These are phyloP conservation scores for Palythoa grandis DNA, from an alignment of 92 coral and sea anemone genomes.

Conservation along the genomic window DNA sequence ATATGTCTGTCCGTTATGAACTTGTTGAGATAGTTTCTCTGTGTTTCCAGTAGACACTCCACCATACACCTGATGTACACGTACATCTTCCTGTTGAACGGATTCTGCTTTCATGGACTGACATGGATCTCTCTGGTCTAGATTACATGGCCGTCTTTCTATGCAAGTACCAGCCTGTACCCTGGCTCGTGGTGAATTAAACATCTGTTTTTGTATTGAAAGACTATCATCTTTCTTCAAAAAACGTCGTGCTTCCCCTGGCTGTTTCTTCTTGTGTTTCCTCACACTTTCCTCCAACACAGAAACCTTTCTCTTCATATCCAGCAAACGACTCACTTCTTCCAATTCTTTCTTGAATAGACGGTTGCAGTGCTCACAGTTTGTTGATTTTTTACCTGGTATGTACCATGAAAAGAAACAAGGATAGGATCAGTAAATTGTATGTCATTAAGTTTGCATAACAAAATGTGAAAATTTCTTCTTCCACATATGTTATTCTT, in stretches of 20 bases:
- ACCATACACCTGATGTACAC: neutral
- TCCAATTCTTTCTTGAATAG: constrained; percentile 22
- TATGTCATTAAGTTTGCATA: no score
- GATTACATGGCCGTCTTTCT: neutral
- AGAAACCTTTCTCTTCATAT: constrained; percentile 18
- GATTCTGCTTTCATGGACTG: neutral
- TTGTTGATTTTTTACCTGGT: constrained; percentile 34
- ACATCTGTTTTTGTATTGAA: neutral
- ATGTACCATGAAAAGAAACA: neutral
- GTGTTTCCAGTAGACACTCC: constrained; percentile 19
- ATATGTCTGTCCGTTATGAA: neutral
- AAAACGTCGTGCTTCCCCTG: neutral
- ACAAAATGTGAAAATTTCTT: no score
- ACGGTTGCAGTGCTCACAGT: constrained; percentile 45
- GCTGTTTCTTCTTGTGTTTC: constrained; percentile 16
- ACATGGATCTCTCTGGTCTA: neutral
- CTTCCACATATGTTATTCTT: no score
- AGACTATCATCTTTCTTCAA: neutral
- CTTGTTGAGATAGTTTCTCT: neutral
- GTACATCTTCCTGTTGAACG: neutral
- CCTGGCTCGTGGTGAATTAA: neutral
- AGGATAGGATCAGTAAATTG: neutral
- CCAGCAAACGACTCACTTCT: constrained; percentile 16
- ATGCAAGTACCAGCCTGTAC: neutral
- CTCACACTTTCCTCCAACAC: constrained; percentile 15